Evolutionary conservation across 2,888 invertebrate genomes (phyloP).

Genomic region (Yponomeuta plumbellus): DNA sequence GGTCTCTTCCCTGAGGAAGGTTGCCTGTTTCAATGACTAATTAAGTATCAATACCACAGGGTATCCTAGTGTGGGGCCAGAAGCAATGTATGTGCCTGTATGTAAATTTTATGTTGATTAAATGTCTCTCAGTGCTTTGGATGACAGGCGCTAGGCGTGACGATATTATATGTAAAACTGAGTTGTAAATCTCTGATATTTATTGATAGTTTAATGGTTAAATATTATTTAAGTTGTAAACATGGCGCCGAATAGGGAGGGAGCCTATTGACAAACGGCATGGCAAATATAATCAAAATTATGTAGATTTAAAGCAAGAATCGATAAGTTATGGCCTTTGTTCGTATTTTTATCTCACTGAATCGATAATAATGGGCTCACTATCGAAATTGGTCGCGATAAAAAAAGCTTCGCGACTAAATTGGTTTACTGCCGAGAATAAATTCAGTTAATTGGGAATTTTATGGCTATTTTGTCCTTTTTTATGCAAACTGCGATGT

Average conservation of each 20-base stretch:
- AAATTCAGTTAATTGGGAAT: slow-evolving; percentile 60
- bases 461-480: slow-evolving; percentile 19
- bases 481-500: slow-evolving; percentile 25
- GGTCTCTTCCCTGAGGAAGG: too few relatives aligned
- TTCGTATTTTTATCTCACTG: slow-evolving; percentile 55
- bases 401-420: slow-evolving; percentile 50
- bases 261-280: slow-evolving; percentile 30
- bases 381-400: slow-evolving; percentile 70
- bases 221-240: not conserved
- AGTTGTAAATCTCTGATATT: not conserved
- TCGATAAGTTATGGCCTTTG: slow-evolving; percentile 58
- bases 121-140: too few relatives aligned
- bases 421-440: slow-evolving; percentile 48
- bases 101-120: too few relatives aligned
- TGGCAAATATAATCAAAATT: slow-evolving; percentile 58
- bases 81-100: too few relatives aligned
- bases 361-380: slow-evolving; percentile 44
- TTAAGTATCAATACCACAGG: too few relatives aligned
- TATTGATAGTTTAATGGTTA: not conserved
- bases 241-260: not conserved
- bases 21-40: too few relatives aligned
- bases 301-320: slow-evolving; percentile 57
- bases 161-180: not conserved
- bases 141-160: not conserved
- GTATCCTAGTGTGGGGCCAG: too few relatives aligned